Evolutionary conservation across 2,113 vertebrate species (phyloP).

Genomic region (Jaculus jaculus): DNA sequence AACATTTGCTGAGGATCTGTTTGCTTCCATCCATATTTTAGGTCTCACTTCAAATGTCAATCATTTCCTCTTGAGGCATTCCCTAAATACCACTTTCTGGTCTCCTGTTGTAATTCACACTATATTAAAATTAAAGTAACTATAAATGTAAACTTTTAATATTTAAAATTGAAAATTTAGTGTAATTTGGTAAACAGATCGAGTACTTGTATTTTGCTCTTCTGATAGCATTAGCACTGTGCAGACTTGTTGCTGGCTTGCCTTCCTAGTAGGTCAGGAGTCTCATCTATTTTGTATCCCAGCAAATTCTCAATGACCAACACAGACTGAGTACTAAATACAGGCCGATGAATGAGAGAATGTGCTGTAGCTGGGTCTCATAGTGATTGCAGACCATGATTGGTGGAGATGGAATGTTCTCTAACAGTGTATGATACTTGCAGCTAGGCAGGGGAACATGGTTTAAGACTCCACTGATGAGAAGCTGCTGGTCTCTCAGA

Average conservation of each 20-base stretch:
- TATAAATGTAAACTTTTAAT: neutral
- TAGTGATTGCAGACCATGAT: too few species aligned
- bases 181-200: neutral
- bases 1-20: neutral
- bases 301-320: fast-evolving
- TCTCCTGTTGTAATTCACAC: neutral
- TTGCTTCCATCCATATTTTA: neutral
- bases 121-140: neutral
- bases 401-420: neutral
- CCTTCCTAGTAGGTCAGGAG: neutral
- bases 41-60: neutral
- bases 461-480: neutral
- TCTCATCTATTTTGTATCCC: neutral
- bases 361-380: neutral
- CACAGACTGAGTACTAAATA: fast-evolving
- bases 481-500: neutral
- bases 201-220: neutral
- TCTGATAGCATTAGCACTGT: fast-evolving
- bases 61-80: neutral
- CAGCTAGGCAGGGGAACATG: fast-evolving
- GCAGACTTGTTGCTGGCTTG: neutral
- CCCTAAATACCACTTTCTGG: fast-evolving
- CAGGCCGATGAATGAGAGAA: neutral
- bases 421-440: neutral
- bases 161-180: neutral